Evolutionary conservation across 2,888 invertebrate genomes (phyloP), one percentile per base, ranked within the genome.

Genomic region (Pheosia tremula): DNA sequence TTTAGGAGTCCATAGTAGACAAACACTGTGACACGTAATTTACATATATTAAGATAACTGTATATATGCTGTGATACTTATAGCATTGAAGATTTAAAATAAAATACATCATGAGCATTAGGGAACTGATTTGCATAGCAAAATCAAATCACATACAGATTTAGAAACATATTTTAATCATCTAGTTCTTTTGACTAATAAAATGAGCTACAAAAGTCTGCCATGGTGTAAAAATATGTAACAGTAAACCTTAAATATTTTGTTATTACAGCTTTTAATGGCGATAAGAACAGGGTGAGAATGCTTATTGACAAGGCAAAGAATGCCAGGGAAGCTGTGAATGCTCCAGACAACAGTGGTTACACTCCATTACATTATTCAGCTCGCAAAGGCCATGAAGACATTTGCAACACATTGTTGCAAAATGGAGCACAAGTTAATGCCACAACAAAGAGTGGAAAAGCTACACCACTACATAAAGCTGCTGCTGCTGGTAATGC

Each of bases 321-420:
- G 56, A 84, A 88, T 78, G 74, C 80, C 68, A 95, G 95, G 64
- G 94, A 93, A 47, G 88, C 95, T 70, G 95, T 95, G 0, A 95
- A 97, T 88, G 83, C 87, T 11, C 91, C 92, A 59, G 98, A 98
- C 86, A 94, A 95, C 67, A 95, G 96, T 62, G 98, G 98, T 49
- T 98, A 98, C 82, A 97, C 97, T 37, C 97, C 98, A 8, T 89
- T 98, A 72, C 98, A 98, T 87, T 98, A 98, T 94, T 98, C 98
- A 5, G 96, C 97, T 56, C 95, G 98, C 56, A 96, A 95, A 90
- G 98, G 98, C 9, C 95, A 97, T 82, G 80, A 94, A 11, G 91
- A 95, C 57, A 94, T 97, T 61, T 98, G 98, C 82, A 93, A 94
- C 75, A 81, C 95, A 58, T 91, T 98, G 58, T 78, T 98, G 55